Percentiles rank a stretch among this genome's conserved stretches.
Evolutionary conservation across 2,888 invertebrate species (phyloP).

Genomic region (Acanthosepion pharaonis): DNA sequence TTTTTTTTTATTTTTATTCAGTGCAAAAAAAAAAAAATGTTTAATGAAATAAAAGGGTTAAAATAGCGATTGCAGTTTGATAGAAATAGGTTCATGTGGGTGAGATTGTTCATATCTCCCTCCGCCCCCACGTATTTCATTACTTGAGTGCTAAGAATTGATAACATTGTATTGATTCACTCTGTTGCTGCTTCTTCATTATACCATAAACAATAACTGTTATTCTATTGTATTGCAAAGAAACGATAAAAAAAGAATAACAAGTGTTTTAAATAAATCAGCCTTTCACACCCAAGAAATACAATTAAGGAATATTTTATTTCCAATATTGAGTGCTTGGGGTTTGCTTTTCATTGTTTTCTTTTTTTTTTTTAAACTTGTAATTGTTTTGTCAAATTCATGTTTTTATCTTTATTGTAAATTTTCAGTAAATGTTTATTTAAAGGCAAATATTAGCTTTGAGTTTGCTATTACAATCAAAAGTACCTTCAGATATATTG

Average conservation of each 20-base stretch:
- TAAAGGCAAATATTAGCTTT: neutral
- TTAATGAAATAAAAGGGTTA: neutral
- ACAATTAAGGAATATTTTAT: neutral
- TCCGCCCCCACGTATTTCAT: neutral
- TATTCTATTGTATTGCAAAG: neutral
- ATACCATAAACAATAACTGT: neutral
- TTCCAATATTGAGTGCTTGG: neutral
- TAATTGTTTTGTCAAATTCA: neutral
- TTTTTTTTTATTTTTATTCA: neutral
- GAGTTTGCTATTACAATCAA: neutral
- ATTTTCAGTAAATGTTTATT: neutral
- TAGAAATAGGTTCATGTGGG: neutral
- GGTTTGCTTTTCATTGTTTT: neutral
- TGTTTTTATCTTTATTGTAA: neutral
- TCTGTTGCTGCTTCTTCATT: neutral
- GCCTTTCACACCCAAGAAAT: neutral
- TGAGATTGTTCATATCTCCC: neutral
- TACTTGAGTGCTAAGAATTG: neutral
- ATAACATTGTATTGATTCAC: neutral
- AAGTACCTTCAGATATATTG: too few species aligned
- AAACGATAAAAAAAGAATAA: neutral
- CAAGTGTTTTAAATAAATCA: neutral
- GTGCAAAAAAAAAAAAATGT: neutral
- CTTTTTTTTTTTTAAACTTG: neutral
- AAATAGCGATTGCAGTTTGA: neutral